A percentile compares a stretch with the other conserved stretches of the same genome.
Evolutionary conservation across 2,888 invertebrate genomes (phyloP).

Genomic region (Eledone cirrhosa): DNA sequence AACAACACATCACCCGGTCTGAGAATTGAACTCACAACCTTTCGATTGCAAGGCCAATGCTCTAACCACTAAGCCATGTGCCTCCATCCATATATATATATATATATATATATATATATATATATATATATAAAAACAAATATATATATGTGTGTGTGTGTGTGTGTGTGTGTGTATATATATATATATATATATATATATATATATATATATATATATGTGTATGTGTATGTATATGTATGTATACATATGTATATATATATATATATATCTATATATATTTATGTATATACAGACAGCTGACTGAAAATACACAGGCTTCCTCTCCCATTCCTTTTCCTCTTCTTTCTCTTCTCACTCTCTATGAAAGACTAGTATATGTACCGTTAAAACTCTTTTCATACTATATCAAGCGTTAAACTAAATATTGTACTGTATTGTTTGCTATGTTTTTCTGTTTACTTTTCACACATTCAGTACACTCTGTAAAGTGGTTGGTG

Average conservation of each 20-base stretch:
- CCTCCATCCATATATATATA: too few species aligned
- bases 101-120: too few species aligned
- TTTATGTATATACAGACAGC: neutral
- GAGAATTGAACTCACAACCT: neutral
- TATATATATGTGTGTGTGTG: too few species aligned
- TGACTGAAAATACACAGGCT: neutral
- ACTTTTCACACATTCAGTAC: neutral
- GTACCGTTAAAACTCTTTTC: neutral
- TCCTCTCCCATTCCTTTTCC: neutral
- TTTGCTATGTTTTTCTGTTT: neutral
- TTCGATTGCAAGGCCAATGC: neutral
- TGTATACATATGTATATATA: neutral
- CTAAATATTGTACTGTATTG: neutral
- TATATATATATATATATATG: conserved; percentile 24
- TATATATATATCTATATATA: conserved; percentile 2
- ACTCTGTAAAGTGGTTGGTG: too few species aligned
- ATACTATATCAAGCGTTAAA: neutral
- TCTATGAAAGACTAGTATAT: neutral
- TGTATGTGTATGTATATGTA: neutral
- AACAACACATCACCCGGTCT: neutral
- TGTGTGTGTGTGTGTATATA: neutral
- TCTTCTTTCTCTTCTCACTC: neutral
- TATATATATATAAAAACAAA: too few species aligned
- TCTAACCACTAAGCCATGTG: too few species aligned
- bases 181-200: conserved; percentile 17